These are phyloP conservation scores for Phrynocephalus versicolor DNA, from an alignment of 2,113 vertebrate species.

Conservation along the genomic window DNA sequence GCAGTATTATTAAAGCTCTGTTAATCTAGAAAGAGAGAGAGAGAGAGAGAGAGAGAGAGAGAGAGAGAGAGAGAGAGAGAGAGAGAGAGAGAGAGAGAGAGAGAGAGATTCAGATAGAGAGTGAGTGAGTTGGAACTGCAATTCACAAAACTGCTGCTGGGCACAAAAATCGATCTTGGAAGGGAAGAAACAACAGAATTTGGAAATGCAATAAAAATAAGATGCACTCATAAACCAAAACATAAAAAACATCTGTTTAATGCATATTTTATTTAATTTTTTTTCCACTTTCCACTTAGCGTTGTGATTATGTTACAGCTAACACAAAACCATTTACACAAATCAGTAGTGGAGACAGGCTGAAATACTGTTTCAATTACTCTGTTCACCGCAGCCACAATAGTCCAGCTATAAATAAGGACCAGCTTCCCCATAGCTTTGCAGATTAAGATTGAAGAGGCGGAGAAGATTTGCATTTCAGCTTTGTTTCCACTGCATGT, in stretches of 20 bases:
- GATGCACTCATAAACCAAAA: conserved; percentile 52
- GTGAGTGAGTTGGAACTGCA: conserved; percentile 11
- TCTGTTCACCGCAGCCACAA: conserved; percentile 51
- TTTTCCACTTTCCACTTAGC: conserved; percentile 55
- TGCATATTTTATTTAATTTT: conserved; percentile 57
- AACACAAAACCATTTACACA: conserved; percentile 55
- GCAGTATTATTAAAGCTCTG: conserved; percentile 37
- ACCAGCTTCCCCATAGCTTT: conserved; percentile 27
- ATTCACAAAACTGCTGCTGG: conserved; percentile 46
- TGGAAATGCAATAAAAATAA: conserved; percentile 54
- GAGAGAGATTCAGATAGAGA: background rate
- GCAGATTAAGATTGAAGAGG: conserved; percentile 62
- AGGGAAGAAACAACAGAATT: conserved; percentile 48
- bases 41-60: background rate
- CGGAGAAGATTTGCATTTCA: conserved; percentile 38
- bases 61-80: conserved; percentile 27
- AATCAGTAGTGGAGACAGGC: conserved; percentile 42
- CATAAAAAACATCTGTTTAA: conserved; percentile 62
- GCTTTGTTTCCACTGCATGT: background rate
- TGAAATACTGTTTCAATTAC: conserved; percentile 69
- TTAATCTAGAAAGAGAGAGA: conserved; percentile 53
- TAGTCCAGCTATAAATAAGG: conserved; percentile 58
- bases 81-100: background rate
- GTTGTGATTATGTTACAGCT: conserved; percentile 35
- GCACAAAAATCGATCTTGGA: conserved; percentile 50